Conservation (phyloP, 2,113 vertebrate species). For the Ciconia maguari region DNA sequence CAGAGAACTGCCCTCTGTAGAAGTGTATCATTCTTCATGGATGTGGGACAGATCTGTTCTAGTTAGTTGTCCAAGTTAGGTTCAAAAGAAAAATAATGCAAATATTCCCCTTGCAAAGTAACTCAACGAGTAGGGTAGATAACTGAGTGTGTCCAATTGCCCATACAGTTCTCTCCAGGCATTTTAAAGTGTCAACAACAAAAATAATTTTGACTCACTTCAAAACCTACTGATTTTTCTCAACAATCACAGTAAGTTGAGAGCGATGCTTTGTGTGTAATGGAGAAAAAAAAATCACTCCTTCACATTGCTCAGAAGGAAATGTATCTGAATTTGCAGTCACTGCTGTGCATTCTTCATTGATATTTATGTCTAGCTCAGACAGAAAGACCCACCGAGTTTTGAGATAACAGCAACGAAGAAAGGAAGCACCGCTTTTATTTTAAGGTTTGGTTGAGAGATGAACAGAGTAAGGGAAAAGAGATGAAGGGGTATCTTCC, state of each 20-base stretch:
- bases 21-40: rapidly evolving
- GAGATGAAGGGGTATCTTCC: neutral
- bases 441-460: neutral
- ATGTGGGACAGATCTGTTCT: neutral
- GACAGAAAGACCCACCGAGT: neutral
- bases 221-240: neutral
- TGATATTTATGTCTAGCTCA: neutral
- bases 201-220: neutral
- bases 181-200: neutral
- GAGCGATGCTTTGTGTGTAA: neutral
- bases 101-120: neutral
- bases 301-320: neutral
- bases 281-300: neutral
- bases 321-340: neutral
- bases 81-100: neutral
- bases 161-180: neutral
- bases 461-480: neutral
- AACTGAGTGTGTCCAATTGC: neutral
- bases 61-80: neutral
- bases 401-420: neutral
- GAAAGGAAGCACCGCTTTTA: neutral
- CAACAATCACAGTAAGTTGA: neutral
- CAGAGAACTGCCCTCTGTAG: neutral
- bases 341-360: neutral
- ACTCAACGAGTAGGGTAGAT: neutral